These are phyloP conservation scores for Colossoma macropomum DNA, from an alignment of 2,113 vertebrate species.

Conservation along the genomic window DNA sequence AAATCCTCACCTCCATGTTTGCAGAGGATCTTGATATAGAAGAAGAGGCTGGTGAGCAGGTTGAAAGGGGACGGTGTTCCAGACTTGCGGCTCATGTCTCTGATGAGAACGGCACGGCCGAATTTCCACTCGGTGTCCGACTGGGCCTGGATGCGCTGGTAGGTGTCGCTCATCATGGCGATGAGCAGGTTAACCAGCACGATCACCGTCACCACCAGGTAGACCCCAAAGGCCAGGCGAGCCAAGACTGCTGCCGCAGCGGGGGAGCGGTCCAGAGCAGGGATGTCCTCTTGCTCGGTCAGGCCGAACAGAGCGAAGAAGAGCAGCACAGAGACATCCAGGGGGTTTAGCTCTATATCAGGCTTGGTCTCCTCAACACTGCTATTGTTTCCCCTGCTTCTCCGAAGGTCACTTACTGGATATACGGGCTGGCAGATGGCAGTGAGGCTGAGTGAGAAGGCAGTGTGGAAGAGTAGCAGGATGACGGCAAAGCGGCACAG, in stretches of 20 bases:
- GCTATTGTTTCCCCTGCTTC: neutral
- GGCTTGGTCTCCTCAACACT: neutral
- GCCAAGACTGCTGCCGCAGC: slow-evolving; percentile 54
- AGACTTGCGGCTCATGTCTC: slow-evolving; percentile 70
- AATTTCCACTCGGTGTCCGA: slow-evolving; percentile 75
- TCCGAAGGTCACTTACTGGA: neutral
- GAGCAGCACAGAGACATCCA: slow-evolving; percentile 65
- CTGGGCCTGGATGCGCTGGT: slow-evolving; percentile 72
- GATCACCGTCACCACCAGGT: slow-evolving; percentile 68
- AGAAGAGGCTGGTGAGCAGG: slow-evolving; percentile 68
- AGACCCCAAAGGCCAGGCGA: slow-evolving; percentile 66
- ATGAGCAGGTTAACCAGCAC: slow-evolving; percentile 72
- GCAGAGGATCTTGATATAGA: slow-evolving; percentile 64
- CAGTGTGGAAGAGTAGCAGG: slow-evolving; percentile 67
- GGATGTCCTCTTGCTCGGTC: slow-evolving; percentile 61
- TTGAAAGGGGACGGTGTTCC: slow-evolving; percentile 69
- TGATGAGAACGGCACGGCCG: slow-evolving; percentile 68
- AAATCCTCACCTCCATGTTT: slow-evolving; percentile 60
- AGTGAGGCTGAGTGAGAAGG: slow-evolving; percentile 69
- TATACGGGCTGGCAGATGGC: slow-evolving; percentile 68
- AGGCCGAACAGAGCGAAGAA: slow-evolving; percentile 72
- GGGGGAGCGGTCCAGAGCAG: slow-evolving; percentile 48
- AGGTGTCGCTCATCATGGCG: slow-evolving; percentile 75
- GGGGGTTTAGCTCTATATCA: slow-evolving; percentile 40
- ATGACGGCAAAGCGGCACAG: slow-evolving; percentile 70